phyloP scores from a whole-genome alignment of 2,797 vertebrate genomes.

The Scomberomorus guttatus region DNA sequence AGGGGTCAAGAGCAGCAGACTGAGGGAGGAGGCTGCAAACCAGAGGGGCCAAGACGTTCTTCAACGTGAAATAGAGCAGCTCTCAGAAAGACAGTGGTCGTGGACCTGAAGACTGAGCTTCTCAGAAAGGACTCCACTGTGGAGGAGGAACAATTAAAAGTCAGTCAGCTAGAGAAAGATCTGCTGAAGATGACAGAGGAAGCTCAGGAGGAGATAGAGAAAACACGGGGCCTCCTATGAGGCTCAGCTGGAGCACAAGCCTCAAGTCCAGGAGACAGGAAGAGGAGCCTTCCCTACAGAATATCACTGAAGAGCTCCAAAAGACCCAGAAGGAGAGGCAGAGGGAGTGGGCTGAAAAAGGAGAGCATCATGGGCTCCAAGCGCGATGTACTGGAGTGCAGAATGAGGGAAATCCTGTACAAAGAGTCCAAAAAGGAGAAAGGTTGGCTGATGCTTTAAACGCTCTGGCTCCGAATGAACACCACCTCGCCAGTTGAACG shows the following conservation, averaged over 20 bases:
- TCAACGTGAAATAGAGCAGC: not conserved
- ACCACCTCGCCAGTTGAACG: too few species aligned
- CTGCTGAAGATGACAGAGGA: not conserved
- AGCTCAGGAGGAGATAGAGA: not conserved
- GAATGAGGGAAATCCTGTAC: too few species aligned
- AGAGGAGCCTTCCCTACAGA: not conserved
- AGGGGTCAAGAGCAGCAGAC: not conserved
- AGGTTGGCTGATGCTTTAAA: too few species aligned
- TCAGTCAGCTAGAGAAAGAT: not conserved
- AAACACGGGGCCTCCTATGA: not conserved
- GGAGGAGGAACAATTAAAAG: not conserved
- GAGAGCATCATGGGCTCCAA: too few species aligned
- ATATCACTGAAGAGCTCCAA: too few species aligned
- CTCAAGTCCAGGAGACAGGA: not conserved
- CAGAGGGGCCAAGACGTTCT: not conserved
- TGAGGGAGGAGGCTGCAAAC: not conserved
- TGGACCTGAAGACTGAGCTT: not conserved
- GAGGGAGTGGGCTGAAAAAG: too few species aligned
- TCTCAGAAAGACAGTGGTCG: not conserved
- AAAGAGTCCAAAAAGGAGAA: too few species aligned
- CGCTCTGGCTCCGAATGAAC: too few species aligned
- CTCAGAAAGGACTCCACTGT: too few species aligned
- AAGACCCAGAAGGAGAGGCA: too few species aligned
- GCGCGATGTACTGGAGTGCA: too few species aligned
- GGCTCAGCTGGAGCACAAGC: not conserved